Evolutionary conservation across 1,140 invertebrate species (phyloP), one percentile per base, ranked within the genome.

Genomic region (Diploscapter pachys): DNA sequence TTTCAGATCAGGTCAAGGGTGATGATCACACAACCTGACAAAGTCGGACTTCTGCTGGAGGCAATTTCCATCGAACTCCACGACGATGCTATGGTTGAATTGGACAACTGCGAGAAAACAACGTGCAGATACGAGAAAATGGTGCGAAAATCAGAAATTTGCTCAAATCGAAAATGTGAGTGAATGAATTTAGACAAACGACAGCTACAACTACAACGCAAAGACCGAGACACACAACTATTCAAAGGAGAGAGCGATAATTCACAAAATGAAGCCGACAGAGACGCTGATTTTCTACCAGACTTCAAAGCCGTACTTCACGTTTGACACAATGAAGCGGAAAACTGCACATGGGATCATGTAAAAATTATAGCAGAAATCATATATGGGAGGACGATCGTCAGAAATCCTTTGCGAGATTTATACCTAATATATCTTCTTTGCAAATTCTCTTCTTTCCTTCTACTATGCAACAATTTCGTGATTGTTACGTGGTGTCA

Each of bases 1-100:
- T 73, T 66, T 50, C n/a, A 74, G 73, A 64, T 74, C 11, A 74
- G 70, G 56, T 59, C 73, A 62, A 49, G 73, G 5, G 53, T 74
- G 3, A 69, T 74, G 63, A 3, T 74, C n/a, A 65, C 73, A 49
- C 62, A 65, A 69, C 63, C 64, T 2, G 65, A 31, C 11, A 64
- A 63, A 65, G 69, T 64, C 53, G 62, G 62, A 5, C 52, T 71
- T 50, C 61, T 64, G 8, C 61, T 74, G 4, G 73, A 74, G 59
- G 64, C 63, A 49, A 57, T 74, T 50, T 74, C 73, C 11, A 56
- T 59, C 51, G 73, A 74, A 48, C 66, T 74, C 3, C 62, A 56
- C 55, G 73, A 74, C 64, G 65, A n/a, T 3, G 63, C 65, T 8
- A 48, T 64, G 53, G 64, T 69, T 13, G 61, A 69, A 5, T 54